Conservation (phyloP, 2,888 invertebrate species). For the Cyclophora punctaria region DNA sequence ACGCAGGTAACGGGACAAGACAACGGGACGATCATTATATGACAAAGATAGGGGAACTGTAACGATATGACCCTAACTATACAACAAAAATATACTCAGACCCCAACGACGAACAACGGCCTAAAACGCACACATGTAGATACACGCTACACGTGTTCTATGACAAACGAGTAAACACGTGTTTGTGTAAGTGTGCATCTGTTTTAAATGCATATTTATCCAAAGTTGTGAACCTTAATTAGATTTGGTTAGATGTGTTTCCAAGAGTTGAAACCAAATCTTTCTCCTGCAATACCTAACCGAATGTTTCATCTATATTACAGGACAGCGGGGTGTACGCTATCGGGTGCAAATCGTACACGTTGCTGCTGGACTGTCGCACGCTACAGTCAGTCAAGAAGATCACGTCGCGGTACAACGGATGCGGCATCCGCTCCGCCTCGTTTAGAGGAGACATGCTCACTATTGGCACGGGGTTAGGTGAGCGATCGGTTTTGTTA, state of each 20-base stretch:
- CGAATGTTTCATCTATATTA: background rate
- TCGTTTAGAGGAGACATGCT: conserved; percentile 92
- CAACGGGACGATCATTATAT: too few species aligned
- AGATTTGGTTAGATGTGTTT: background rate
- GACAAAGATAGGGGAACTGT: too few species aligned
- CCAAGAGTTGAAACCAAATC: too few species aligned
- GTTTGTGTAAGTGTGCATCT: background rate
- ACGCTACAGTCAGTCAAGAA: conserved; percentile 88
- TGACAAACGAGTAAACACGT: too few species aligned
- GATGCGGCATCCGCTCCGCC: conserved; percentile 93
- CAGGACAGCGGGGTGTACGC: conserved; percentile 92
- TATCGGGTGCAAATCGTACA: conserved; percentile 95
- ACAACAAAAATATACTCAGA: too few species aligned
- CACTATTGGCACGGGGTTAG: conserved; percentile 94
- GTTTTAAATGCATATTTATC: background rate
- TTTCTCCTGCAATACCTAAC: background rate
- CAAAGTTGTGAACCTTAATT: background rate
- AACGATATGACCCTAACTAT: too few species aligned
- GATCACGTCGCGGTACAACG: conserved; percentile 89
- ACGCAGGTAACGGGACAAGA: conserved; percentile 58
- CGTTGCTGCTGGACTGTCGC: conserved; percentile 90
- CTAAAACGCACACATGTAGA: too few species aligned
- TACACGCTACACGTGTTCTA: too few species aligned
- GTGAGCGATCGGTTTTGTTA: conserved; percentile 18
- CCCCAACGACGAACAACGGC: too few species aligned